Base-by-base conservation (phyloP, 2,888 invertebrate species). In the Boloria euphrosyne region DNA sequence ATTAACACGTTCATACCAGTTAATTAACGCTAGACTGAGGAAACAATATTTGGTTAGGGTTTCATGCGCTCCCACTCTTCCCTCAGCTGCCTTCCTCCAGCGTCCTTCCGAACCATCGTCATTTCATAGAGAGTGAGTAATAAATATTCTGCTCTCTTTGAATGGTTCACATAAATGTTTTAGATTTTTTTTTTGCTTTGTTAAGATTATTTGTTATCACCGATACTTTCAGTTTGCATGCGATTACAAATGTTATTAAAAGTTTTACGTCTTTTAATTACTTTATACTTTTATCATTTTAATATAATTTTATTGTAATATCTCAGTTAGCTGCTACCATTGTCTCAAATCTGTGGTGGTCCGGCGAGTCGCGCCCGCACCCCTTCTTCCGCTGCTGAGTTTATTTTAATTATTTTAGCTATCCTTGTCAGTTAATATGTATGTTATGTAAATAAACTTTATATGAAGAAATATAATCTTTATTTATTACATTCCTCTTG, bases 361-460 rank as follows among this genome's bases (percentile, higher is more conserved):
- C 63, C 64, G 66, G 70, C 73, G 69, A 66, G 44, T 68, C 68
- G 68, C 73, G 70, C 67, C 73, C 71, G 70, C 71, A 76, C 75
- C 75, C 73, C 66, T 73, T 75, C 79, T 75, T 80, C 76, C 75
- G 82, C 84, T 85, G 78, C 84, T 82, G 84, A 82, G 83, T 83
- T 84, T 80, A 80, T 82, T 84, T 82, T 80, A 77, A 76, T 79
- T 80, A 81, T 78, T 84, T 80, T 82, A 83, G 76, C 81, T 84
- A 83, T 76, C 83, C 80, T 84, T 86, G 82, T 88, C 84, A 83
- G 85, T 87, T 87, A 80, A 73, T 85, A 84, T 87, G 82, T 83
- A 88, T 87, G 86, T 89, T 88, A 89, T 89, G 89, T 90, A 90
- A 90, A 90, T 90, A 90, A 87, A 89, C 83, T 86, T 86, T 88